Conservation (phyloP, 2,113 vertebrate species). For the Cygnus atratus region DNA sequence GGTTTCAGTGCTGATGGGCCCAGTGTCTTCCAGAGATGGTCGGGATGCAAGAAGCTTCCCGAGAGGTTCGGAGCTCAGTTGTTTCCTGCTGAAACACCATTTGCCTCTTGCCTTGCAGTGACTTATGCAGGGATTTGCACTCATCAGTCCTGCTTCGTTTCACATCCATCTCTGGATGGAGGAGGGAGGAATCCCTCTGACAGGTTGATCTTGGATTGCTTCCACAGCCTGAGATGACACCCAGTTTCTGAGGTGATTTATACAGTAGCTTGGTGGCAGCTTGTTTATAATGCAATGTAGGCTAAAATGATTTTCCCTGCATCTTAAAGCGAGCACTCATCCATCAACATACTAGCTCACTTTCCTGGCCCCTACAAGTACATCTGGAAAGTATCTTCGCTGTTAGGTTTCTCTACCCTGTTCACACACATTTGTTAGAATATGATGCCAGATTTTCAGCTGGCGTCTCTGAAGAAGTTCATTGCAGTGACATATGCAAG, state of each 20-base stretch:
- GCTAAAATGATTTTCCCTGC: conserved; percentile 33
- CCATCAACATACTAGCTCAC: neutral
- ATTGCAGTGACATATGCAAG: neutral
- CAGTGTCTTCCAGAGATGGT: neutral
- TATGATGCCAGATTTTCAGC: neutral
- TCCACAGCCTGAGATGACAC: neutral
- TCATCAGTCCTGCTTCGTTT: neutral
- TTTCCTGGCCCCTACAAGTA: neutral
- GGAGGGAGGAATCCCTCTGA: conserved; percentile 1
- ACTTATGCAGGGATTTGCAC: neutral
- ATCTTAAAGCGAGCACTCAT: neutral
- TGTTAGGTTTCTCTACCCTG: neutral
- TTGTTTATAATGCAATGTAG: conserved; percentile 1
- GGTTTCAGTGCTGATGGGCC: neutral
- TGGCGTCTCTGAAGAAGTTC: neutral
- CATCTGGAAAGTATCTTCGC: neutral
- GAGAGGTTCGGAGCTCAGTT: fast-evolving
- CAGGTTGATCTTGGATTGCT: conserved; percentile 24
- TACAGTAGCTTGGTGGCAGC: neutral
- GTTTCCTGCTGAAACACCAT: neutral
- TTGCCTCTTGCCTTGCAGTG: neutral
- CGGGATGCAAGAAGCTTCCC: neutral
- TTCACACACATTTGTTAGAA: neutral
- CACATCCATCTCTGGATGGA: neutral
- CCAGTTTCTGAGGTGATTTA: conserved; percentile 33